Base-by-base conservation (phyloP, 2,113 vertebrate genomes). In the Taxidea taxus region DNA sequence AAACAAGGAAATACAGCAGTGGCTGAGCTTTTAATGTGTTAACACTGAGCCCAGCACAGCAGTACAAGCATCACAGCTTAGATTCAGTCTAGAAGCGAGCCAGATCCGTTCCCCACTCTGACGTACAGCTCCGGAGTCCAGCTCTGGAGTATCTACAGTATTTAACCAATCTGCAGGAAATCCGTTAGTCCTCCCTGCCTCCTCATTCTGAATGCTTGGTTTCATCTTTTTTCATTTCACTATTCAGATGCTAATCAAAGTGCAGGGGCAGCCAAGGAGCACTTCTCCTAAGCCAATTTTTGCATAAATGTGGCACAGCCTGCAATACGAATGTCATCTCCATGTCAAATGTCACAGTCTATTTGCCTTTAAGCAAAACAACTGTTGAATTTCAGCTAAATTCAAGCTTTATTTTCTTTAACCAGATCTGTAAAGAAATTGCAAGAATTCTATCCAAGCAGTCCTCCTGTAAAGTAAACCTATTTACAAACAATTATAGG, bases 211-310 rank as follows among this genome's bases (percentile, higher is more conserved):
- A 96, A 85, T 85, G 82, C 81, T 75, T 77, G 21, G 37, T 88
- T 88, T 90, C 94, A 90, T 66, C 54, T 60, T 94, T 74, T 89
- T 87, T 94, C 89, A 56, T n/a, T 77, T 47, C 29, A 54, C 81
- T 49, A 96, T 96, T 97, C 86, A 93, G 47, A 97, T 89, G 90
- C 82, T 96, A 97, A 97, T 94, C 62, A 64, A 58, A 44, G 34
- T 77, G 68, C 58, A 29, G 77, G 21, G 49, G n/a, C 47, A 75
- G 81, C 54, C 95, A 88, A 84, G 85, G 31, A 81, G 31, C 1
- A 27, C 16, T 75, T 82, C 60, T 85, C 58, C 58, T 70, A 80
- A 93, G 23, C 78, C 58, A 51, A 25, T 75, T 94, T 58, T 87
- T 95, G 23, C 21, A 20, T n/a, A 44, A 90, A 34, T 68, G 80